These are phyloP conservation scores for Sclerodermus sp. DNA, from an alignment of 2,888 invertebrate genomes.

Conservation along the genomic window DNA sequence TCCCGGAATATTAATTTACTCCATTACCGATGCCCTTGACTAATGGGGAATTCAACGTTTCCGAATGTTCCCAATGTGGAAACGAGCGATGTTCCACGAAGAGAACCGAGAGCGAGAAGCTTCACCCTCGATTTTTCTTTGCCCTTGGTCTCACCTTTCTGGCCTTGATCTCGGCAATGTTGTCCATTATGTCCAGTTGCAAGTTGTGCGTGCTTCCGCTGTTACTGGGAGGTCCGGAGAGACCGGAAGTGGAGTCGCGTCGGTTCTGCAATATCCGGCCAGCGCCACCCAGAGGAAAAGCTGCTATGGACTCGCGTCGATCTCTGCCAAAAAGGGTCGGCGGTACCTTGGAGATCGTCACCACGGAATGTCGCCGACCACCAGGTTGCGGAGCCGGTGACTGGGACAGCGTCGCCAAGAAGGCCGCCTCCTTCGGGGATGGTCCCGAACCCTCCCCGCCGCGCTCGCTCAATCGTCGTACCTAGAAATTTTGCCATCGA, in stretches of 20 bases:
- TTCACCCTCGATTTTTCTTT: too few relatives aligned
- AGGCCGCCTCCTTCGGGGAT: slow-evolving; percentile 78
- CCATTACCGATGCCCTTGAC: too few relatives aligned
- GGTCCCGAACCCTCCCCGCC: slow-evolving; percentile 76
- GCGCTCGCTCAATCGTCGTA: slow-evolving; percentile 78
- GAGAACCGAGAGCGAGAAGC: too few relatives aligned
- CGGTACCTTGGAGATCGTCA: slow-evolving; percentile 82
- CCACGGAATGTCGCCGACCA: slow-evolving; percentile 82
- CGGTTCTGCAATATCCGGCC: slow-evolving; percentile 58
- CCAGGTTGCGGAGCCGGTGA: slow-evolving; percentile 73
- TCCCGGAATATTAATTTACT: too few relatives aligned
- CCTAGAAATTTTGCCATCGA: slow-evolving; percentile 60
- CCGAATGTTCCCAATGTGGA: too few relatives aligned
- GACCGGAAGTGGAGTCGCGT: slow-evolving; percentile 56
- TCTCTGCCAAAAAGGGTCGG: slow-evolving; percentile 75
- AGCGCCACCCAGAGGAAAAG: slow-evolving; percentile 66
- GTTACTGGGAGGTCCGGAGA: slow-evolving; percentile 72
- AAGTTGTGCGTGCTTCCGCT: slow-evolving; percentile 83
- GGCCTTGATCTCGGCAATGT: slow-evolving; percentile 71
- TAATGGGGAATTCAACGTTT: too few relatives aligned
- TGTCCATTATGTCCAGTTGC: slow-evolving; percentile 86
- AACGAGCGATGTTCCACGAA: too few relatives aligned
- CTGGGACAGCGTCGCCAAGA: slow-evolving; percentile 78
- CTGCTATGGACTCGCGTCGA: slow-evolving; percentile 80
- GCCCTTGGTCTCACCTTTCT: slow-evolving; percentile 65